Evolutionary conservation across 2,888 invertebrate species (phyloP), one percentile per base, ranked within the genome.

Genomic region (Tetragnatha montana): DNA sequence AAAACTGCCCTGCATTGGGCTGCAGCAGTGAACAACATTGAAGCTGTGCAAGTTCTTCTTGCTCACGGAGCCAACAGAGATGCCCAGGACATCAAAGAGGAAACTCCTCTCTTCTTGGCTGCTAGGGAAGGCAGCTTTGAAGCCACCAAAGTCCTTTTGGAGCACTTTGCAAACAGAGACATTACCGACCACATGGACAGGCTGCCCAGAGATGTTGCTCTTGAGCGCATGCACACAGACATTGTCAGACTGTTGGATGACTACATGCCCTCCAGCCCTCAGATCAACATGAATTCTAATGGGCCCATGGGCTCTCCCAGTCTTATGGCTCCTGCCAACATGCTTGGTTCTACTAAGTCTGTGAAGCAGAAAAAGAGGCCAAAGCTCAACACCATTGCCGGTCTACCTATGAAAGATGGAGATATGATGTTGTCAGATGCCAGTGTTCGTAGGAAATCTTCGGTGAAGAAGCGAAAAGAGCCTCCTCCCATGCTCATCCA

Each of bases 101-200:
- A 99, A 93, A 99, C 99, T 0, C 98, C 99, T 0, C 94, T 99
- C 89, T 99, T 99, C 95, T 95, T 99, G 81, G 99, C 99, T 1
- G 98, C 99, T 0, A 95, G 98, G 19, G 99, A 99, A 94, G 99
- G 99, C 86, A 97, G 97, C 76, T 97, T 96, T 93, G 97, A 97
- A 93, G 98, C 98, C 0, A 98, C 98, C 92, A 96, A 97, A 93
- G 96, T 97, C 4, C 94, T 99, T 7, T 94, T 99, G 49, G 98
- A 98, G 93, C 96, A 97, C 91, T 96, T 97, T 93, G 98, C 98
- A 12, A 99, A 99, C 94, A 95, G 98, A 68, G 99, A 99, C 94
- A 98, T 99, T 92, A 98, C 98, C 0, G 99, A 99, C 94, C 98
- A 99, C 93, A 98, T 99, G 99, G 99, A 99, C 94, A 95, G 98